phyloP scores from a whole-genome alignment of 2,888 invertebrate species.

The Electrophaes corylata region DNA sequence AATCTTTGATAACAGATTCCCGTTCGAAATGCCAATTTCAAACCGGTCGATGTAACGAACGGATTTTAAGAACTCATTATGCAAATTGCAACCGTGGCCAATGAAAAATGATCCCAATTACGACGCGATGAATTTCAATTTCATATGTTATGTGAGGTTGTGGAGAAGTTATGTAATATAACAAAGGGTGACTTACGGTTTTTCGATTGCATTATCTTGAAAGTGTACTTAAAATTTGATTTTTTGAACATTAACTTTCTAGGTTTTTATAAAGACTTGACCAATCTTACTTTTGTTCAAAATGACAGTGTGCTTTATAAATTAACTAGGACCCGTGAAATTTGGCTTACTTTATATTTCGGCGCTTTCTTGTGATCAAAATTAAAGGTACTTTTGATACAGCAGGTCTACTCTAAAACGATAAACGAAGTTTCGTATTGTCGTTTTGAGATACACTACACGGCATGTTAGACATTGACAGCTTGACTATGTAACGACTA shows the following conservation, averaged over 20 bases:
- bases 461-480: too few species aligned
- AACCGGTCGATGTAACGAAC: slow-evolving; percentile 43
- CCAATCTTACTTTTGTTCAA: too few species aligned
- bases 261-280: too few species aligned
- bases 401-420: too few species aligned
- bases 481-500: too few species aligned
- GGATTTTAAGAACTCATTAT: slow-evolving; percentile 62
- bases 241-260: not conserved
- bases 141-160: slow-evolving; percentile 33
- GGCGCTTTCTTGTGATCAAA: too few species aligned
- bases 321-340: too few species aligned
- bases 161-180: slow-evolving; percentile 35
- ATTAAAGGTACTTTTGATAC: too few species aligned
- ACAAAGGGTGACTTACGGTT: slow-evolving; percentile 21
- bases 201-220: not conserved
- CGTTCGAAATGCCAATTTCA: slow-evolving; percentile 27
- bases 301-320: too few species aligned
- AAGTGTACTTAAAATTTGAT: not conserved
- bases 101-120: slow-evolving; percentile 52
- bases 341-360: too few species aligned
- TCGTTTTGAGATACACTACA: too few species aligned
- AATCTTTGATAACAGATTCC: slow-evolving; percentile 20
- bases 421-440: too few species aligned
- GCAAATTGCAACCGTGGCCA: slow-evolving; percentile 50
- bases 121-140: slow-evolving; percentile 51